Evolutionary conservation across 2,113 vertebrate genomes (phyloP).

Genomic region (Oncorhynchus nerka): DNA sequence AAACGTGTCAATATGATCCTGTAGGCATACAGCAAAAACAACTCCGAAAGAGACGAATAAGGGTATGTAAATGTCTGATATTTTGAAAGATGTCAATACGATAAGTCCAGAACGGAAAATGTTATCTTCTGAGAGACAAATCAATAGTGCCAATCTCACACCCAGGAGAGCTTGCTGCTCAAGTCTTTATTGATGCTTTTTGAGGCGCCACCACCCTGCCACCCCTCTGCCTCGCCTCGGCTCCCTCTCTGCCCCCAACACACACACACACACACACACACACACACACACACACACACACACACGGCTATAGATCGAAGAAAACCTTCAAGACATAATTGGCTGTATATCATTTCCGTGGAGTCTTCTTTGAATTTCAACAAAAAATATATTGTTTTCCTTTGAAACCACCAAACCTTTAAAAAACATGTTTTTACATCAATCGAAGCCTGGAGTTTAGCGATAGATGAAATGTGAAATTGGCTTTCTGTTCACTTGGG

Average conservation of each 20-base stretch:
- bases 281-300: constrained; percentile 10
- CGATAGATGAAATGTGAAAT: neutral
- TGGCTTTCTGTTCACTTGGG: neutral
- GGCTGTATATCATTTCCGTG: constrained; percentile 4
- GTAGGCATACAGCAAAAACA: neutral
- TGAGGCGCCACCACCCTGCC: constrained; percentile 17
- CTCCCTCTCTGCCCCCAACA: constrained; percentile 12
- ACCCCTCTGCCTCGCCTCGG: neutral
- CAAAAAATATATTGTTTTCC: neutral
- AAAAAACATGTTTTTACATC: neutral
- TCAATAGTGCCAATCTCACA: constrained; percentile 54
- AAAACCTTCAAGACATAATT: neutral
- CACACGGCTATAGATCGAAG: neutral
- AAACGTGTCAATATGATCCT: no score
- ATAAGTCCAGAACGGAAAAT: constrained; percentile 21
- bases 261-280: neutral
- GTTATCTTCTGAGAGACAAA: constrained; percentile 47
- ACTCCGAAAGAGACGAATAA: neutral
- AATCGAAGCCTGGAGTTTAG: neutral
- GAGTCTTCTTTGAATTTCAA: constrained; percentile 10
- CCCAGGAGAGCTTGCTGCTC: constrained; percentile 31
- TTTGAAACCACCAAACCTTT: constrained; percentile 7
- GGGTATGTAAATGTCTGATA: constrained; percentile 5
- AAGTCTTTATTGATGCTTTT: constrained; percentile 47
- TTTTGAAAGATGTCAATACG: constrained; percentile 18